Percentiles rank a stretch among this genome's conserved stretches.
Evolutionary conservation across 2,888 invertebrate genomes (phyloP).

Genomic region (Petrolisthes manimaculis): DNA sequence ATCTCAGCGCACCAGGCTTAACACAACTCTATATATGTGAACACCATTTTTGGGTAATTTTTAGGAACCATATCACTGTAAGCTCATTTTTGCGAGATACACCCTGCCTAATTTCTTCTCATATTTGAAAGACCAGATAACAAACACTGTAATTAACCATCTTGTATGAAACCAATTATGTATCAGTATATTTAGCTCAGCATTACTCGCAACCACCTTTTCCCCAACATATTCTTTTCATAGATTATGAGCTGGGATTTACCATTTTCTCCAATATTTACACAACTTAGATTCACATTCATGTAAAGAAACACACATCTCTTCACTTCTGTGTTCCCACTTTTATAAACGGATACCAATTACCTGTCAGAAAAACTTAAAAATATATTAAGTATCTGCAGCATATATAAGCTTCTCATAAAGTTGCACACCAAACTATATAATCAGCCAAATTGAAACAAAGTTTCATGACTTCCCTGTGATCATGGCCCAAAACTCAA

Average conservation of each 20-base stretch:
- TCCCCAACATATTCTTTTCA: slow-evolving; percentile 14
- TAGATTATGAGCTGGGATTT: background rate
- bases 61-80: background rate
- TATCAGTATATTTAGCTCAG: background rate
- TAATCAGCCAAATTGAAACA: slow-evolving; percentile 33
- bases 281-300: background rate
- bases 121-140: background rate
- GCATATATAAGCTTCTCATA: slow-evolving; percentile 31
- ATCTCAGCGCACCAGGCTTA: too few relatives aligned
- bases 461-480: slow-evolving; percentile 30
- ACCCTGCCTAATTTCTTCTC: slow-evolving; percentile 40
- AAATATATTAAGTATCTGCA: slow-evolving; percentile 52
- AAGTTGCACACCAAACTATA: slow-evolving; percentile 26
- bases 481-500: slow-evolving; percentile 37
- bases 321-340: slow-evolving; percentile 45
- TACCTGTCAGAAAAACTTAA: slow-evolving; percentile 63
- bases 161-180: background rate
- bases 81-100: slow-evolving; percentile 32
- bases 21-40: too few relatives aligned
- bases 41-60: too few relatives aligned
- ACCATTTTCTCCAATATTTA: slow-evolving; percentile 3
- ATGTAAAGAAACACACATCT: slow-evolving; percentile 35
- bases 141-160: background rate
- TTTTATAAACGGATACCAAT: slow-evolving; percentile 55
- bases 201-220: background rate